phyloP scores from a whole-genome alignment of 2,888 invertebrate species.

The Diarsia dahlii region DNA sequence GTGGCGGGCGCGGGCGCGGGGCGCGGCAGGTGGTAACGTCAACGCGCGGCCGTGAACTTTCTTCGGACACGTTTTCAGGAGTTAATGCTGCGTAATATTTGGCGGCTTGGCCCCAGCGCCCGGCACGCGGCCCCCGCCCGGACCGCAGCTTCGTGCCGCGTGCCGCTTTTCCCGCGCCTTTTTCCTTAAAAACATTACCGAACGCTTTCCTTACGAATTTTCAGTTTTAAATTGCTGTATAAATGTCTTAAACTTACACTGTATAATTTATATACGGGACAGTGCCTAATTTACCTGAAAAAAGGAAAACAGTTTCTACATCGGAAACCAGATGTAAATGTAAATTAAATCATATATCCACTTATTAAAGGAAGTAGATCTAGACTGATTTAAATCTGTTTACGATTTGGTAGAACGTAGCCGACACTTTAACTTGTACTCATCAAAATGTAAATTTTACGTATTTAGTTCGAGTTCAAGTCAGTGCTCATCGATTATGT shows the following conservation, averaged over 20 bases:
- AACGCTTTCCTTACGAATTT: constrained; percentile 2
- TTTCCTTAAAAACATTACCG: constrained; percentile 41
- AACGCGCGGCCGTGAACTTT: constrained; percentile 91
- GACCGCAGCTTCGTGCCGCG: constrained; percentile 68
- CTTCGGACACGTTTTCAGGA: constrained; percentile 91
- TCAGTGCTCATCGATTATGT: constrained; percentile 75
- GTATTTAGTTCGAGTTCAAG: constrained; percentile 84
- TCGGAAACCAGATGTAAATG: constrained; percentile 43
- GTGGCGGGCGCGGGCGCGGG: constrained; percentile 70
- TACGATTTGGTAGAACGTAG: constrained; percentile 37
- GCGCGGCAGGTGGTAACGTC: constrained; percentile 85
- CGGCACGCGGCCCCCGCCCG: constrained; percentile 69
- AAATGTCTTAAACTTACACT: background rate
- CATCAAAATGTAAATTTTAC: constrained; percentile 78
- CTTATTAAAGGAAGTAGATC: constrained; percentile 43
- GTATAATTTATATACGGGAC: background rate
- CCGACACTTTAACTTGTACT: constrained; percentile 44
- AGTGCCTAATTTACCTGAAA: background rate
- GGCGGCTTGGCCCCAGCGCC: constrained; percentile 81
- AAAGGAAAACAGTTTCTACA: constrained; percentile 7
- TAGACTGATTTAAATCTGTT: constrained; percentile 45
- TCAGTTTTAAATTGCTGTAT: background rate
- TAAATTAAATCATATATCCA: constrained; percentile 10
- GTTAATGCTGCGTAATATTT: constrained; percentile 88
- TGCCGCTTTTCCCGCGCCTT: constrained; percentile 51